Conservation (phyloP, 2,113 vertebrate species). For the Proterorhinus semilunaris region DNA sequence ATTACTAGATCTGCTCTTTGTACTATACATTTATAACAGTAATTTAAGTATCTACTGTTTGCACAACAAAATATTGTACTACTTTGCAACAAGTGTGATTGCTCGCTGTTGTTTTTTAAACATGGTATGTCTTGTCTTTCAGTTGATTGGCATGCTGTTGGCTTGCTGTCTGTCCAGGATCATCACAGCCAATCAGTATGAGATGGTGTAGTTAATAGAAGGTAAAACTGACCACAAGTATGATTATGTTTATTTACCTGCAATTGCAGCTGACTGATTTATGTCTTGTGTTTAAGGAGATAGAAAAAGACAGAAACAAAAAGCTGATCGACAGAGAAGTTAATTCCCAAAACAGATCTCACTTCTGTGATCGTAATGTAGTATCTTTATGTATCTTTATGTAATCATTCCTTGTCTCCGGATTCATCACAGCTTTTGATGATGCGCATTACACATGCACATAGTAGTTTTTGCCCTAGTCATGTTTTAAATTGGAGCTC, state of each 20-base stretch:
- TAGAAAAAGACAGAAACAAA: slow-evolving; percentile 40
- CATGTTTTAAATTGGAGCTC: slow-evolving; percentile 28
- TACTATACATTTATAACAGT: too few species aligned
- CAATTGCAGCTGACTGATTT: background rate
- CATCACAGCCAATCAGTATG: slow-evolving; percentile 99
- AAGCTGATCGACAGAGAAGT: slow-evolving; percentile 35
- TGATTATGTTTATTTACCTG: background rate
- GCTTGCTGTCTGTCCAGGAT: slow-evolving; percentile 98
- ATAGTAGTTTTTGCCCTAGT: slow-evolving; percentile 49
- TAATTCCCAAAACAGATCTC: slow-evolving; percentile 54
- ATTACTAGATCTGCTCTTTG: too few species aligned
- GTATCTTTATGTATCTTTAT: slow-evolving; percentile 67
- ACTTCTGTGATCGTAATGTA: slow-evolving; percentile 62
- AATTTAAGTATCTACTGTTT: too few species aligned
- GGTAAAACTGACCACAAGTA: slow-evolving; percentile 1
- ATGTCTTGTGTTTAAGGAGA: slow-evolving; percentile 46
- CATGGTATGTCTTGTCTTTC: slow-evolving; percentile 29
- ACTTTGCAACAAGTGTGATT: background rate
- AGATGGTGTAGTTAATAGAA: slow-evolving; percentile 90
- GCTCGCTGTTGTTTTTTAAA: background rate
- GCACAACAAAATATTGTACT: background rate
- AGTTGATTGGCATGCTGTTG: slow-evolving; percentile 98
- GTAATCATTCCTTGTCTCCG: slow-evolving; percentile 70
- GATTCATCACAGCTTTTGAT: slow-evolving; percentile 52
- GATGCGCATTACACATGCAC: slow-evolving; percentile 40